Percentiles rank a stretch among this genome's conserved stretches.
These are phyloP conservation scores for Steatornis caripensis DNA, from an alignment of 2,113 vertebrate genomes.

Conservation along the genomic window DNA sequence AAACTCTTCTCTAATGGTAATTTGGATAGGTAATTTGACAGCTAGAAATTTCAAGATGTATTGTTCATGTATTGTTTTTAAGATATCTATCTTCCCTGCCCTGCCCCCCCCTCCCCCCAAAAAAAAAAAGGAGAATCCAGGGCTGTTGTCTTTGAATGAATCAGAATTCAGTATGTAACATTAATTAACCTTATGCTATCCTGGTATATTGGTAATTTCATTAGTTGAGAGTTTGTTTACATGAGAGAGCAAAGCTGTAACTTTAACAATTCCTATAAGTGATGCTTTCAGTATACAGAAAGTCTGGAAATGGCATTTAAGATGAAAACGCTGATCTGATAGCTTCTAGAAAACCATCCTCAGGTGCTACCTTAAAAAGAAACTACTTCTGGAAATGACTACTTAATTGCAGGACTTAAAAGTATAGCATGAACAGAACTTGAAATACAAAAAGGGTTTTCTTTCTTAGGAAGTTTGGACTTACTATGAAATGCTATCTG, in stretches of 20 bases:
- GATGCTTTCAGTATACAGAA: not conserved
- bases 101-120: no score
- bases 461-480: not conserved
- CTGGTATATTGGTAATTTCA: not conserved
- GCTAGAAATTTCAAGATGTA: not conserved
- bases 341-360: not conserved
- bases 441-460: not conserved
- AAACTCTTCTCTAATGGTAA: not conserved
- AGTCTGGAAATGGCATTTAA: not conserved
- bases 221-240: not conserved
- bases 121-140: no score
- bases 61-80: not conserved
- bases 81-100: no score
- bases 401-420: not conserved
- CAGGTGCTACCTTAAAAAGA: not conserved
- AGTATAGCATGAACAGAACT: not conserved
- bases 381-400: not conserved
- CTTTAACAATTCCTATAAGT: constrained; percentile 3
- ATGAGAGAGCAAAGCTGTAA: not conserved
- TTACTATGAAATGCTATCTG: not conserved
- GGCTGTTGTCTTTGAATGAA: no score
- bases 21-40: not conserved
- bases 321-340: not conserved
- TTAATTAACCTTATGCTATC: not conserved
- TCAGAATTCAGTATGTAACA: no score